A percentile compares a stretch with the other conserved stretches of the same genome.
phyloP scores from a whole-genome alignment of 2,888 invertebrate genomes.

The Caenorhabditis sp. region DNA sequence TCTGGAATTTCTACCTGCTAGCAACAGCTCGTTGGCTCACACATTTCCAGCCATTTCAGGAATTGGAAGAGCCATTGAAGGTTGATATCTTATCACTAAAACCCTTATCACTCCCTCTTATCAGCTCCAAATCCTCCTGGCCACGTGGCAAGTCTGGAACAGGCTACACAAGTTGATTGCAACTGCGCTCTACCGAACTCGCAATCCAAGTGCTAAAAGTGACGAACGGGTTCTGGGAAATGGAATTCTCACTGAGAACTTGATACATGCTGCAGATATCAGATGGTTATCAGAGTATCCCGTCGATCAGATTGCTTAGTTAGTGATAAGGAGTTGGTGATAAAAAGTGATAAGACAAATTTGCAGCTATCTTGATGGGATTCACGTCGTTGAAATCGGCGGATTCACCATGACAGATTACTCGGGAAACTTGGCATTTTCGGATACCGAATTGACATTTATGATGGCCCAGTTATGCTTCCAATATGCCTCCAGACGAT shows the following conservation, averaged over 20 bases:
- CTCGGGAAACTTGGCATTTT: too few relatives aligned
- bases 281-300: slow-evolving; percentile 22
- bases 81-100: neutral
- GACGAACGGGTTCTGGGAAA: slow-evolving; percentile 1
- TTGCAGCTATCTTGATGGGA: slow-evolving; percentile 27
- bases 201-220: neutral
- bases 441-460: slow-evolving; percentile 54
- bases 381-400: too few relatives aligned
- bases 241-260: neutral
- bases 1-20: slow-evolving; percentile 16
- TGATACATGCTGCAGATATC: neutral
- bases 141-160: slow-evolving; percentile 24
- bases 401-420: too few relatives aligned
- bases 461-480: slow-evolving; percentile 58
- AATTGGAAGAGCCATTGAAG: neutral
- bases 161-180: slow-evolving; percentile 5
- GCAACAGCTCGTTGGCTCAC: slow-evolving; percentile 4
- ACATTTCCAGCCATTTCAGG: slow-evolving; percentile 18
- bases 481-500: slow-evolving; percentile 57
- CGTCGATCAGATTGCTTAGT: neutral
- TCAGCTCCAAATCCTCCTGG: slow-evolving; percentile 19
- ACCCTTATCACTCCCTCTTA: too few relatives aligned
- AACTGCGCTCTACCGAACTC: slow-evolving; percentile 17
- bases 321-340: too few relatives aligned
- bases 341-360: too few relatives aligned